A percentile compares a stretch with the other conserved stretches of the same genome.
Evolutionary conservation across 2,797 vertebrate genomes (phyloP).

Genomic region (Sebastolobus altivelis): DNA sequence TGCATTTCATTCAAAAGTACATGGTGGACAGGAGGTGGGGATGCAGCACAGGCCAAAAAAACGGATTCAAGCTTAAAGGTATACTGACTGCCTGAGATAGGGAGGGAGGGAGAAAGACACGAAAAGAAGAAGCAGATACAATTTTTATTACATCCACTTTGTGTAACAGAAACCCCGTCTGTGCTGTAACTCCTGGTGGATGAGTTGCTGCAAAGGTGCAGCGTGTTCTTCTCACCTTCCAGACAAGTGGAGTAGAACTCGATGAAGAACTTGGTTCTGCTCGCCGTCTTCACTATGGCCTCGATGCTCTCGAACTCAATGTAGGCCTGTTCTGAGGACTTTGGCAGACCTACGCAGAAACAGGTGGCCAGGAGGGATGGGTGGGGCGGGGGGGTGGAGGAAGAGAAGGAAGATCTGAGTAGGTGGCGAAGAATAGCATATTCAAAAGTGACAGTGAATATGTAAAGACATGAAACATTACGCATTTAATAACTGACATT

Average conservation of each 20-base stretch:
- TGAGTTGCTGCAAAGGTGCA: neutral
- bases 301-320: conserved; percentile 98
- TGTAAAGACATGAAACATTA: neutral
- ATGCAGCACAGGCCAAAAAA: conserved; percentile 56
- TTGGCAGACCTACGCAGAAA: conserved; percentile 88
- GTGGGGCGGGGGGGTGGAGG: neutral
- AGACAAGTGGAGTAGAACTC: conserved; percentile 98
- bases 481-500: neutral
- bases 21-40: conserved; percentile 13
- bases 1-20: conserved; percentile 59
- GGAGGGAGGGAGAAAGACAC: conserved; percentile 29
- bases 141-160: conserved; percentile 42
- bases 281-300: conserved; percentile 97
- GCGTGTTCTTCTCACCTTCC: conserved; percentile 86
- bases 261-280: conserved; percentile 98
- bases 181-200: neutral
- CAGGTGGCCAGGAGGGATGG: neutral
- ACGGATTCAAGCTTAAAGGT: conserved; percentile 63
- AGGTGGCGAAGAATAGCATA: neutral
- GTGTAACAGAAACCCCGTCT: neutral
- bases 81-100: conserved; percentile 79
- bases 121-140: conserved; percentile 54
- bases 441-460: neutral
- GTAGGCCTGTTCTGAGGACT: conserved; percentile 95
- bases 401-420: neutral